Percentiles rank a stretch among this genome's conserved stretches.
Conservation (phyloP, 2,888 invertebrate species). For the Pseudolycoriella hygida region DNA sequence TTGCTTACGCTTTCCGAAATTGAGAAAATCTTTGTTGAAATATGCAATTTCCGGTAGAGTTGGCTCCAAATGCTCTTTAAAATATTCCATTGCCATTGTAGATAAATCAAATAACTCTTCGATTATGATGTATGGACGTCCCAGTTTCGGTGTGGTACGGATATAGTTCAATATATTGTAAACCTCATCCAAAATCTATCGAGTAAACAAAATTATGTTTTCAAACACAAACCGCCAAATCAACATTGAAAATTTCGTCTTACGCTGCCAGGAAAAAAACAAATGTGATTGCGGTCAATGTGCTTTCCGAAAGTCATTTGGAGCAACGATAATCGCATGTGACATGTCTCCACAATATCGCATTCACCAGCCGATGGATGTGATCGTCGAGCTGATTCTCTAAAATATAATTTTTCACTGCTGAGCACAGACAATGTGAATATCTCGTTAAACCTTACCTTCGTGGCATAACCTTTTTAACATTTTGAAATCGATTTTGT, state of each 20-base stretch:
- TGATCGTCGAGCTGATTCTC: slow-evolving; percentile 78
- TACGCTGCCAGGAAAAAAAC: slow-evolving; percentile 90
- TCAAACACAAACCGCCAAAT: background rate
- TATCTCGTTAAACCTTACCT: slow-evolving; percentile 12
- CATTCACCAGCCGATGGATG: slow-evolving; percentile 83
- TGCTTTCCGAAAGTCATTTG: slow-evolving; percentile 93
- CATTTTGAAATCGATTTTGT: slow-evolving; percentile 65
- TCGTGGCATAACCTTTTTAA: slow-evolving; percentile 82
- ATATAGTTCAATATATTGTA: slow-evolving; percentile 71
- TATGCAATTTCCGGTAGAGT: slow-evolving; percentile 75
- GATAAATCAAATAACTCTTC: slow-evolving; percentile 89
- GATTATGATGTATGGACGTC: slow-evolving; percentile 79
- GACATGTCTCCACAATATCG: slow-evolving; percentile 82
- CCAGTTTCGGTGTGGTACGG: slow-evolving; percentile 61
- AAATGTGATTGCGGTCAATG: slow-evolving; percentile 81
- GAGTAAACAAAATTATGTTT: slow-evolving; percentile 18
- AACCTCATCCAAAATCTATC: slow-evolving; percentile 84
- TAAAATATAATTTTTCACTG: slow-evolving; percentile 14
- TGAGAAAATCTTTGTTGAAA: slow-evolving; percentile 70
- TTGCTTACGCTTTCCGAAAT: slow-evolving; percentile 17
- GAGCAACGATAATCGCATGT: slow-evolving; percentile 76
- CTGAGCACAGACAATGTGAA: too few relatives aligned
- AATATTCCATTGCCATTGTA: slow-evolving; percentile 96
- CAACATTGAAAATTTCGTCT: slow-evolving; percentile 16
- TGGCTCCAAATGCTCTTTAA: slow-evolving; percentile 85